Conservation (phyloP, 2,113 vertebrate species). For the Polyodon spathula region DNA sequence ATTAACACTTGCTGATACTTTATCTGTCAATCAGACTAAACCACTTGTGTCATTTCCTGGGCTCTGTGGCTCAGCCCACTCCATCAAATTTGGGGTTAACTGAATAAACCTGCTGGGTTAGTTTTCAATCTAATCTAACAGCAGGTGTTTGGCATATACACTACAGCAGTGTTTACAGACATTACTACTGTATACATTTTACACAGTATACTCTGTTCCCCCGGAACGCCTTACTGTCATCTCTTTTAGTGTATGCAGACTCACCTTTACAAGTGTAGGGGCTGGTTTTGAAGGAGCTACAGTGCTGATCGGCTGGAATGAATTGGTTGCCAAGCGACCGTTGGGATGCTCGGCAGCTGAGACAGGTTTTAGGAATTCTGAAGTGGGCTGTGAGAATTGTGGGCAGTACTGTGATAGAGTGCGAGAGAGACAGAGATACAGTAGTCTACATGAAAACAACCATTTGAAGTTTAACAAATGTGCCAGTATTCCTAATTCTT, state of each 20-base stretch:
- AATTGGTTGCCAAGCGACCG: slow-evolving; percentile 31
- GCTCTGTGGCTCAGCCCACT: neutral
- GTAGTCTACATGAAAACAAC: too few species aligned
- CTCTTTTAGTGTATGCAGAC: slow-evolving; percentile 5
- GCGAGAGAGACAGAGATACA: neutral
- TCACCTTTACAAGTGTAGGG: slow-evolving; percentile 63
- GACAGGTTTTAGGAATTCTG: slow-evolving; percentile 63
- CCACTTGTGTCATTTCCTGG: neutral
- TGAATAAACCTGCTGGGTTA: neutral
- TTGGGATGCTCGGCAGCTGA: slow-evolving; percentile 35
- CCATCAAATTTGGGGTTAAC: neutral
- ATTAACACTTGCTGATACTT: neutral
- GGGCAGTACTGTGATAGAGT: slow-evolving; percentile 47
- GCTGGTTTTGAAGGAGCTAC: slow-evolving; percentile 51
- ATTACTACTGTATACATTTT: neutral
- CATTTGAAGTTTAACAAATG: too few species aligned
- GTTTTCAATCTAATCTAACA: neutral
- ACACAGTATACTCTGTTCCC: too few species aligned
- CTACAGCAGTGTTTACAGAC: neutral
- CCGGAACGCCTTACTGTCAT: too few species aligned
- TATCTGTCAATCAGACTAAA: too few species aligned
- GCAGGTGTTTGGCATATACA: neutral
- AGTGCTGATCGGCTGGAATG: slow-evolving; percentile 39
- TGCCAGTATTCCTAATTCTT: too few species aligned
- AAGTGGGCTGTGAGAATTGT: slow-evolving; percentile 39